Percentiles rank a stretch among this genome's conserved stretches.
These are phyloP conservation scores for Conopomorpha cramerella DNA, from an alignment of 1,140 invertebrate genomes.

Conservation along the genomic window DNA sequence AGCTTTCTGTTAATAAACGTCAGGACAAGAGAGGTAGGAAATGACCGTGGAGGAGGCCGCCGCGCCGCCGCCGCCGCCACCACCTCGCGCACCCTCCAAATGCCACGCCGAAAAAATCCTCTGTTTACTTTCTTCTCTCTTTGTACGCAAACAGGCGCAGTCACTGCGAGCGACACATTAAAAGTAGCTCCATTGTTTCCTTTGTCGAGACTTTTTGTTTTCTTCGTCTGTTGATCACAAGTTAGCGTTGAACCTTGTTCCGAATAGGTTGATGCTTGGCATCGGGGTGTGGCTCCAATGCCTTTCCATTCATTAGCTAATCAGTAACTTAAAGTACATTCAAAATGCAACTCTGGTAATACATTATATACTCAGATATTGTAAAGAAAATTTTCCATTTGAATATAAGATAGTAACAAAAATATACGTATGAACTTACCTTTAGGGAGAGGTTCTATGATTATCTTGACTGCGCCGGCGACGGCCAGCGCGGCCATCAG, in stretches of 20 bases:
- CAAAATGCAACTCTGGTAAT: too few relatives aligned
- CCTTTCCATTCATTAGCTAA: too few relatives aligned
- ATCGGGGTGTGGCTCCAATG: constrained; percentile 1
- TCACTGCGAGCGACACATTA: constrained; percentile 35
- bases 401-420: too few relatives aligned
- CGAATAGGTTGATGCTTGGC: not conserved
- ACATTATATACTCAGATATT: too few relatives aligned
- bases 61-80: constrained; percentile 28
- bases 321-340: too few relatives aligned
- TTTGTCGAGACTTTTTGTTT: constrained; percentile 9
- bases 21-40: constrained; percentile 45
- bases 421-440: constrained; percentile 22
- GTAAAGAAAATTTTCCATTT: too few relatives aligned
- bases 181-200: constrained; percentile 24
- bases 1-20: constrained; percentile 35
- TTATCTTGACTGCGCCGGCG: constrained; percentile 37
- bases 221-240: constrained; percentile 13
- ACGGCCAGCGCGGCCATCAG: constrained; percentile 24
- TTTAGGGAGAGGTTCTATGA: constrained; percentile 52
- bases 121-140: constrained; percentile 26
- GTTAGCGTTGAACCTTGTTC: constrained; percentile 1
- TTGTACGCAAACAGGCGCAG: too few relatives aligned
- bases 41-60: constrained; percentile 46
- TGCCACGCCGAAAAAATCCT: constrained; percentile 33
- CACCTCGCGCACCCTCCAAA: constrained; percentile 14